Evolutionary conservation across 2,113 vertebrate genomes (phyloP).

Genomic region (Galbula dea): DNA sequence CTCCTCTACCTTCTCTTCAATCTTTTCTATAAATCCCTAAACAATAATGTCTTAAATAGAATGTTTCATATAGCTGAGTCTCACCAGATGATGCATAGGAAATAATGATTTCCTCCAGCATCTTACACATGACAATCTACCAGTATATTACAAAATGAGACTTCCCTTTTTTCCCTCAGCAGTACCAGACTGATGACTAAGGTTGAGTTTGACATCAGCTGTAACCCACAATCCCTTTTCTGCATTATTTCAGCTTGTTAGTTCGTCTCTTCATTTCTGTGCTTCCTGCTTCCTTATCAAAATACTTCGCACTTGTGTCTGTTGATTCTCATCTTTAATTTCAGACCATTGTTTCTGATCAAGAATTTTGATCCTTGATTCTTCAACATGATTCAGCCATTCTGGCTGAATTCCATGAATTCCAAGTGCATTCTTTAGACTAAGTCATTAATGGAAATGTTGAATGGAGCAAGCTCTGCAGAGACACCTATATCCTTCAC

Average conservation of each 20-base stretch:
- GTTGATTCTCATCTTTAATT: background rate
- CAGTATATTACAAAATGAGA: background rate
- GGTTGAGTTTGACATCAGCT: background rate
- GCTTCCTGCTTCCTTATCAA: background rate
- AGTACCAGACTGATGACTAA: background rate
- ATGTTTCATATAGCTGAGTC: background rate
- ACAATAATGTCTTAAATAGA: background rate
- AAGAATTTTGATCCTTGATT: background rate
- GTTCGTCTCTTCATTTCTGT: background rate
- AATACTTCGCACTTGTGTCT: background rate
- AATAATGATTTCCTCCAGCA: background rate
- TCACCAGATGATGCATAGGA: background rate
- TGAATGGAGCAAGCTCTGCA: background rate
- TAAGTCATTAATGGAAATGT: background rate
- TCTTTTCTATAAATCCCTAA: background rate
- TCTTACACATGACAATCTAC: background rate
- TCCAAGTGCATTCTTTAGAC: background rate
- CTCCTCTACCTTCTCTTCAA: background rate
- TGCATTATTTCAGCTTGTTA: background rate
- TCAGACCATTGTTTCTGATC: background rate
- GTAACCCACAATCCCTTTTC: background rate
- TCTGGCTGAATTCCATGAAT: background rate
- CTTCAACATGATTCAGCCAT: background rate
- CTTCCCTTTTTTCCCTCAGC: background rate
- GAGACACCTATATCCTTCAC: background rate